These are phyloP conservation scores for Dichetophora obliterata DNA, from an alignment of 2,888 invertebrate species.

Conservation along the genomic window DNA sequence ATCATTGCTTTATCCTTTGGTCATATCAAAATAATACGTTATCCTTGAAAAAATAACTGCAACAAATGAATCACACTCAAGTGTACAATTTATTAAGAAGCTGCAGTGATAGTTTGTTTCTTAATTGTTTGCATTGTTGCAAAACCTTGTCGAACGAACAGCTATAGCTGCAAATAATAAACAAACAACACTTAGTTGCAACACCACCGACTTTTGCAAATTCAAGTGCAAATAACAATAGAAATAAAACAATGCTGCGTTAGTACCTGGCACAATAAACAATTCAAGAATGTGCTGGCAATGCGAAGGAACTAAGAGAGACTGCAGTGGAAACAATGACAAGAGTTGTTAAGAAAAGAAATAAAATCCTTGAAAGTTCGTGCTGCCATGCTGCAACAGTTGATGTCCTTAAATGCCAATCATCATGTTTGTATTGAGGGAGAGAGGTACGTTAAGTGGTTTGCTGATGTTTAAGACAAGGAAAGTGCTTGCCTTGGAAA, in stretches of 20 bases:
- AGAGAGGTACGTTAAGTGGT: too few relatives aligned
- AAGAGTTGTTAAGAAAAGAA: conserved; percentile 41
- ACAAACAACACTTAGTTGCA: background rate
- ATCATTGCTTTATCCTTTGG: too few relatives aligned
- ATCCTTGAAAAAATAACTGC: too few relatives aligned
- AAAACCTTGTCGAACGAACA: background rate
- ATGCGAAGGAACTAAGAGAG: background rate
- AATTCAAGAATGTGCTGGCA: background rate
- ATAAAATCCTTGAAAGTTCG: conserved; percentile 29
- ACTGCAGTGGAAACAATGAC: background rate
- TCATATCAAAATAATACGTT: too few relatives aligned
- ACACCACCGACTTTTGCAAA: background rate
- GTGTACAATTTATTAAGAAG: background rate
- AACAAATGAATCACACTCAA: background rate
- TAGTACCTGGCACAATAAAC: background rate
- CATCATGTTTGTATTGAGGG: background rate
- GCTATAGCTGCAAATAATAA: background rate
- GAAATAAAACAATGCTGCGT: background rate
- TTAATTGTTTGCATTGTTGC: background rate
- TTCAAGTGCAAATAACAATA: conserved; percentile 18
- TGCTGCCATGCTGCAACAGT: background rate
- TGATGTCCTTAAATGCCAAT: background rate
- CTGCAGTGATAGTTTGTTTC: background rate
- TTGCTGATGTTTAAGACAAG: too few relatives aligned
- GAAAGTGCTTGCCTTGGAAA: too few relatives aligned